Evolutionary conservation across 2,888 invertebrate species (phyloP).

Genomic region (Phrixothrix hirtus): DNA sequence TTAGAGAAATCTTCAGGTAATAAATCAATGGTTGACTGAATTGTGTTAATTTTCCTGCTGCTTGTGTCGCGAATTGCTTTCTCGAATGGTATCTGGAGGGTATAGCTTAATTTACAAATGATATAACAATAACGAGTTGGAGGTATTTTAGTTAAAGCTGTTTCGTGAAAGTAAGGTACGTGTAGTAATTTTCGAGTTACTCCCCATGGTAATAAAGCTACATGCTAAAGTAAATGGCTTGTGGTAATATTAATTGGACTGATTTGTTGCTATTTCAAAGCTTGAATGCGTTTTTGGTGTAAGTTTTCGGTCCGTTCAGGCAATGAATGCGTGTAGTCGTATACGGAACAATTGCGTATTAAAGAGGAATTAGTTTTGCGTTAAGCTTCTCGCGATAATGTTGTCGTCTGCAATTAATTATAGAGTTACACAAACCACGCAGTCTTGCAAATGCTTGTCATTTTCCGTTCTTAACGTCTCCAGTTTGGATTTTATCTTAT

Average conservation of each 20-base stretch:
- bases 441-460: slow-evolving; percentile 35
- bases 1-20: no score
- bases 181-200: slow-evolving; percentile 9
- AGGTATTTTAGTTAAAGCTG: neutral
- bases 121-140: neutral
- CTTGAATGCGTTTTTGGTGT: slow-evolving; percentile 9
- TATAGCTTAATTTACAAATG: neutral
- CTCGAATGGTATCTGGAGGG: neutral
- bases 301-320: slow-evolving; percentile 22
- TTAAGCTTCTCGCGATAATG: slow-evolving; percentile 36
- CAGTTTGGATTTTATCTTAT: slow-evolving; percentile 37
- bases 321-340: slow-evolving; percentile 27
- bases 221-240: slow-evolving; percentile 14
- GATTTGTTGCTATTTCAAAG: slow-evolving; percentile 20
- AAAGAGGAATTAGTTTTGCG: slow-evolving; percentile 35
- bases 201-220: slow-evolving; percentile 9
- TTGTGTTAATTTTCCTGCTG: no score
- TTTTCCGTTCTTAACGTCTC: slow-evolving; percentile 35
- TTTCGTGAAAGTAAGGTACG: slow-evolving; percentile 1
- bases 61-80: no score
- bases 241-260: slow-evolving; percentile 17
- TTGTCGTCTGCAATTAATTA: slow-evolving; percentile 41
- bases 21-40: no score
- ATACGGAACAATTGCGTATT: slow-evolving; percentile 23
- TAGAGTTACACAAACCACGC: slow-evolving; percentile 35